Percentiles rank a stretch among this genome's conserved stretches.
phyloP scores from a whole-genome alignment of 2,113 vertebrate species.

The Mobula birostris region DNA sequence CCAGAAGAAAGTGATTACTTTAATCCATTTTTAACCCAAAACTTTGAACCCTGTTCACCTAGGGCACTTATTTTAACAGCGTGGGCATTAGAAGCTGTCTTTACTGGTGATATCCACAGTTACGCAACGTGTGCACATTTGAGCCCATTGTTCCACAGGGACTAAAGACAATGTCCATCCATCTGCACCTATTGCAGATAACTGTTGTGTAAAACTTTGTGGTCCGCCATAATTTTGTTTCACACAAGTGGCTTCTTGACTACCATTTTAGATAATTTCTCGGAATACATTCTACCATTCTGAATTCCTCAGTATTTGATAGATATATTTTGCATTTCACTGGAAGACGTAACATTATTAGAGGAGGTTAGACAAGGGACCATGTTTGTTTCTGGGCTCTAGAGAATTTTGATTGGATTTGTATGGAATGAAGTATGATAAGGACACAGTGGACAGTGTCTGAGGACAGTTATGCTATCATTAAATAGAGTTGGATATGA shows the following conservation, averaged over 20 bases:
- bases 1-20: too few relatives aligned
- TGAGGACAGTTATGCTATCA: too few relatives aligned
- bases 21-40: too few relatives aligned
- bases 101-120: too few relatives aligned
- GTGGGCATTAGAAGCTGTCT: too few relatives aligned
- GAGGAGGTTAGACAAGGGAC: background rate
- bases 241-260: background rate
- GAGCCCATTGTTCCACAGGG: background rate
- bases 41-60: too few relatives aligned
- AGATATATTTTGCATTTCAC: background rate
- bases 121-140: background rate
- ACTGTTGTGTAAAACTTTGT: background rate
- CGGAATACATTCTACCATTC: too few relatives aligned
- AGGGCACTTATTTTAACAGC: too few relatives aligned
- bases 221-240: background rate
- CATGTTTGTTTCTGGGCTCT: background rate
- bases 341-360: background rate
- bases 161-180: background rate
- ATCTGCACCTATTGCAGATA: background rate
- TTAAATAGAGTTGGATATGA: too few relatives aligned
- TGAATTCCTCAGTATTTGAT: background rate
- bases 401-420: too few relatives aligned
- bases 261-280: background rate
- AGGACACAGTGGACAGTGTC: too few relatives aligned
- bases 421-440: too few relatives aligned